phyloP scores from a whole-genome alignment of 2,797 vertebrate species.

The Eulemur mongoz region DNA sequence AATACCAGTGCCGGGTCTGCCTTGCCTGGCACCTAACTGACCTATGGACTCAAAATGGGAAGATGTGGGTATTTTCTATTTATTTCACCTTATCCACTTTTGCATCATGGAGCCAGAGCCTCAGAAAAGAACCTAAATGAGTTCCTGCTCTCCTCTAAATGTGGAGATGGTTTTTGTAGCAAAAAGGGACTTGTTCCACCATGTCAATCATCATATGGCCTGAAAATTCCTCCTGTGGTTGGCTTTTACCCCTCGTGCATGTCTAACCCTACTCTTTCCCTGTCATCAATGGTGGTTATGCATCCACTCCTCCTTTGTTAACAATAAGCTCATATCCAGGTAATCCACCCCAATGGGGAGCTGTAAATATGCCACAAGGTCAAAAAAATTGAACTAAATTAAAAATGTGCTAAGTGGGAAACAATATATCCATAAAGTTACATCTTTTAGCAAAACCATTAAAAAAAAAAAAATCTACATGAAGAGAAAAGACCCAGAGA shows the following conservation, averaged over 20 bases:
- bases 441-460: neutral
- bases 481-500: neutral
- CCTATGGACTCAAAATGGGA: neutral
- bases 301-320: neutral
- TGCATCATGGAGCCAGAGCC: neutral
- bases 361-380: neutral
- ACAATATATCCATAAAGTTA: neutral
- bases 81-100: neutral
- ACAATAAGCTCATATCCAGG: neutral
- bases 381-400: neutral
- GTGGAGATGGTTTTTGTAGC: neutral
- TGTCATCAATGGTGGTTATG: neutral
- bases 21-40: neutral
- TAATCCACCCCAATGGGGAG: neutral
- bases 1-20: neutral
- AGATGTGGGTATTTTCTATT: neutral
- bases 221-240: neutral
- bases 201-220: neutral
- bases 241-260: neutral
- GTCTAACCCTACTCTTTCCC: neutral
- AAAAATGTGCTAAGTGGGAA: neutral
- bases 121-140: neutral
- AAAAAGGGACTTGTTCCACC: neutral
- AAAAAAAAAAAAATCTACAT: neutral
- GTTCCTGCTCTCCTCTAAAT: neutral